Conservation (phyloP, 2,113 vertebrate genomes). For the Tychaedon coryphoeus region DNA sequence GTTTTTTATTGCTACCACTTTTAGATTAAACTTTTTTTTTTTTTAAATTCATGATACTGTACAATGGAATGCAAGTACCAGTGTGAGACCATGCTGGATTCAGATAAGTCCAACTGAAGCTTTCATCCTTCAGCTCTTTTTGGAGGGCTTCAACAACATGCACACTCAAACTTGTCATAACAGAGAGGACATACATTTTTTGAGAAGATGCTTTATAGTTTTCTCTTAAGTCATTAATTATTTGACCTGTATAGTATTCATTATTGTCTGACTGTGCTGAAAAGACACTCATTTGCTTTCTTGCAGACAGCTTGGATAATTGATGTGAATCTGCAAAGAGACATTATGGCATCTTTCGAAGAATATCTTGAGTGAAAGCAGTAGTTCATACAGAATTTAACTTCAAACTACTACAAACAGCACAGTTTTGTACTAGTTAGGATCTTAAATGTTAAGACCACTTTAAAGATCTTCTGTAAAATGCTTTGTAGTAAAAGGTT, state of each 20-base stretch:
- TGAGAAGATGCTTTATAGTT: neutral
- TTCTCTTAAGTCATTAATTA: neutral
- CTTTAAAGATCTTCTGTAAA: neutral
- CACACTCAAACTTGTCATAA: neutral
- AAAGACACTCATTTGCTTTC: neutral
- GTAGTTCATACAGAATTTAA: neutral
- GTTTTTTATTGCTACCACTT: neutral
- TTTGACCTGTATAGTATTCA: neutral
- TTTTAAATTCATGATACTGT: neutral
- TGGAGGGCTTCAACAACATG: neutral
- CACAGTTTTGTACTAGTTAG: neutral
- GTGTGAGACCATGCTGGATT: neutral
- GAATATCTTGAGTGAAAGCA: constrained; percentile 78
- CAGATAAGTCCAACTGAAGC: neutral
- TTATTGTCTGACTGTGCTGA: neutral
- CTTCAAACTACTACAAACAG: neutral
- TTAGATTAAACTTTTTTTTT: neutral
- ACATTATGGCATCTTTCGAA: constrained; percentile 91
- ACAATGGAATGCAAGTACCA: neutral
- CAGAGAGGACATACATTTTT: neutral
- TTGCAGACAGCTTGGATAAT: constrained; percentile 82
- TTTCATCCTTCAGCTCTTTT: neutral
- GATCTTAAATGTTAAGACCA: neutral
- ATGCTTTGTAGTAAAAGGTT: neutral
- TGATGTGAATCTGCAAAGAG: constrained; percentile 86